These are phyloP conservation scores for Yoshiicerus persimilis DNA, from an alignment of 1,140 invertebrate genomes.

Conservation along the genomic window DNA sequence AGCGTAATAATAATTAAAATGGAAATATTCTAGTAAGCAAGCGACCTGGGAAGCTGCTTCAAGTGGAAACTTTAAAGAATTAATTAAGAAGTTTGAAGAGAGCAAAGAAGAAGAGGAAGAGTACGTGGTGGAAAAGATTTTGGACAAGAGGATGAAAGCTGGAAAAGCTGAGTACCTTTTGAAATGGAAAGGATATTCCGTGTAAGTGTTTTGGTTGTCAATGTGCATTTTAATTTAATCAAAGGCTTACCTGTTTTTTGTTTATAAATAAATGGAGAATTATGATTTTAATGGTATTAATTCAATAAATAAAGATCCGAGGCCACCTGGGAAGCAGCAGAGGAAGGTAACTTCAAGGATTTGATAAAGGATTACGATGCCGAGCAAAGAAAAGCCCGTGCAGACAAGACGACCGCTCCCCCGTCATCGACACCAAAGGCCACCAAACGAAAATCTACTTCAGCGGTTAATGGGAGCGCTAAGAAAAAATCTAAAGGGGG, in stretches of 20 bases:
- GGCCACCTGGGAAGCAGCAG: background rate
- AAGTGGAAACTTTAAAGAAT: background rate
- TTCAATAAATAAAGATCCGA: too few species aligned
- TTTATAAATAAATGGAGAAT: too few species aligned
- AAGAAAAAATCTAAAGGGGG: background rate
- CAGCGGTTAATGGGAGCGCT: background rate
- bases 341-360: background rate
- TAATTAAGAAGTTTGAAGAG: background rate
- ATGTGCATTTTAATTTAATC: background rate
- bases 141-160: background rate
- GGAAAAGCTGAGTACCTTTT: constrained; percentile 20
- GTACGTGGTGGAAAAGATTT: background rate
- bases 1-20: too few species aligned
- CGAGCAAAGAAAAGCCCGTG: background rate
- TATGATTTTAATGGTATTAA: too few species aligned
- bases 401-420: background rate
- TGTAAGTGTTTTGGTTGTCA: constrained; percentile 10
- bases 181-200: constrained; percentile 18
- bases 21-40: background rate
- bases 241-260: background rate
- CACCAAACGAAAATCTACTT: background rate
- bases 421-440: background rate
- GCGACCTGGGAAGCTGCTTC: background rate
- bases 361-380: background rate
- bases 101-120: background rate